These are phyloP conservation scores for Rhinatrema bivittatum DNA, from an alignment of 2,797 vertebrate species.

Conservation along the genomic window DNA sequence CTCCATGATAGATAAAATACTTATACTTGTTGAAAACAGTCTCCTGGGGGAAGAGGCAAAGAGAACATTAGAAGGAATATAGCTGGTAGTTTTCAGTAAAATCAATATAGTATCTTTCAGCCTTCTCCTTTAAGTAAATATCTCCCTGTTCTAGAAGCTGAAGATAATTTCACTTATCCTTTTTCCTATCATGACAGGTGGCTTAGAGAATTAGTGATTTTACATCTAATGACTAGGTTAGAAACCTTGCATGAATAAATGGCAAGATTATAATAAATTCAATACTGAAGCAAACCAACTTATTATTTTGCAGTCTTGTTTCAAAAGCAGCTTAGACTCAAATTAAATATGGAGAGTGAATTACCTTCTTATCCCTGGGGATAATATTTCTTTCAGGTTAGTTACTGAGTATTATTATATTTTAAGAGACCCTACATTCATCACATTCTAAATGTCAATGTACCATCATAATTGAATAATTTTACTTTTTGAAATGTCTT, in stretches of 20 bases:
- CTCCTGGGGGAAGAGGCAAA: slow-evolving; percentile 22
- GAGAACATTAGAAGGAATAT: slow-evolving; percentile 17
- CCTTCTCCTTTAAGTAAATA: slow-evolving; percentile 15
- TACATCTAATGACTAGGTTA: slow-evolving; percentile 25
- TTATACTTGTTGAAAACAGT: slow-evolving; percentile 23
- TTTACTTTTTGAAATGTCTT: slow-evolving; percentile 31
- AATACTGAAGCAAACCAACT: slow-evolving; percentile 33
- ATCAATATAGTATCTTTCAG: slow-evolving; percentile 9
- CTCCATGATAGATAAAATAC: slow-evolving; percentile 15
- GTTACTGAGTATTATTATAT: slow-evolving; percentile 39
- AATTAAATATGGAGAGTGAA: slow-evolving; percentile 39
- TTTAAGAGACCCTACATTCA: slow-evolving; percentile 39
- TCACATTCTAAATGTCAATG: slow-evolving; percentile 37
- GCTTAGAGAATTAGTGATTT: slow-evolving; percentile 30
- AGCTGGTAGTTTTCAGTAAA: slow-evolving; percentile 15
- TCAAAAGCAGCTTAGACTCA: slow-evolving; percentile 39
- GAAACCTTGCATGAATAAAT: slow-evolving; percentile 26
- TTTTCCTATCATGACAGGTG: slow-evolving; percentile 13
- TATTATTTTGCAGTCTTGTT: slow-evolving; percentile 31
- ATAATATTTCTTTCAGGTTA: slow-evolving; percentile 35
- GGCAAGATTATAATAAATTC: slow-evolving; percentile 23
- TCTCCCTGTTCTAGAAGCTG: slow-evolving; percentile 27
- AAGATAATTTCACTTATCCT: slow-evolving; percentile 5
- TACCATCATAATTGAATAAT: slow-evolving; percentile 27
- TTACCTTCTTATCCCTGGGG: slow-evolving; percentile 32